Base-by-base conservation (phyloP, 1,140 invertebrate genomes). In the Drosophila punjabiensis region DNA sequence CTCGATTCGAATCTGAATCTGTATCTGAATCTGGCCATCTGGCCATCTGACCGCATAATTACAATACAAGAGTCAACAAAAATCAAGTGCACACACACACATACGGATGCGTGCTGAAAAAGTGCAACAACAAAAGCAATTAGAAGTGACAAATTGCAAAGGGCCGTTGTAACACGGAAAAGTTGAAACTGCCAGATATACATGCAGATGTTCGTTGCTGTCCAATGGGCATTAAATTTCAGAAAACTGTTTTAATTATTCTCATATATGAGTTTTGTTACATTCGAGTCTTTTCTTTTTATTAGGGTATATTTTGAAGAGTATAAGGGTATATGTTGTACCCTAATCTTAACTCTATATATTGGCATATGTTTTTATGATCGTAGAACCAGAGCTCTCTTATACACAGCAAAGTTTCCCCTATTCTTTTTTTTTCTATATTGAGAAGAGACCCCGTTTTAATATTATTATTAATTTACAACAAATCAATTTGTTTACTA, bases 121-220 rank as follows among this genome's bases (percentile, higher is more conserved):
- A 75, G 56, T 62, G 68, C 47, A 59, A 16, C 62, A 78, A 58
- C 64, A 71, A 66, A 28, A 71, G 69, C 73, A 87, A 84, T 87
- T 87, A 84, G 76, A 89, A 65, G 73, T 81, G 81, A 87, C 85
- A 87, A 87, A 88, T 89, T 84, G 74, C 68, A 74, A 65, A 76
- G 59, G 68, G 58, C 74, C 59, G 48, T 30, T 50, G 63, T 56
- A 45, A 47, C 24, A 52, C 37, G 35, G 41, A 59, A 61, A 62
- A 8, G 41, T 62, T 56, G 33, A 43, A 79, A 45, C 67, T 71
- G 35, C 5, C 59, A 39, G 35, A 66, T 66, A 45, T 60, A 75
- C 56, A 79, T 65, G 59, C 66, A 63, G 62, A 71, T 69, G 65
- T 39, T 33, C 33, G 18, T 47, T 33, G 41, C 33, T 58, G 39